Base-by-base conservation (phyloP, 2,797 vertebrate species). In the Parauchenoglanis ngamensis region DNA sequence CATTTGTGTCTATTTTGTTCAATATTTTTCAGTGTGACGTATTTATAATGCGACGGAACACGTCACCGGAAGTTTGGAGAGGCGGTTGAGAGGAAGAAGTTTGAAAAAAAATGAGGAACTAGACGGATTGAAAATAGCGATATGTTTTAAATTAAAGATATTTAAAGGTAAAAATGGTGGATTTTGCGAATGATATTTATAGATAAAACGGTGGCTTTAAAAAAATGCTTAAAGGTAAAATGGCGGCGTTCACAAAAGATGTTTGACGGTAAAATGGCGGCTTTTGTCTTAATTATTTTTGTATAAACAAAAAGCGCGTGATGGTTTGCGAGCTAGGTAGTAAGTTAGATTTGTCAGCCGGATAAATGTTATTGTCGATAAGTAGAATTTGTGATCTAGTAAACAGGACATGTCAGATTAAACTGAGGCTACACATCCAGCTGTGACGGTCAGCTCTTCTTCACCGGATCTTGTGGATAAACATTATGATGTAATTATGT, bases 11-110 rank as follows among this genome's bases (percentile, higher is more conserved):
- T 49, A 52, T 1, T 21, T 65, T 49, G 44, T 23, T 54, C 52
- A 7, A 2, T 1, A 44, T 28, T 35, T 79, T 25, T 46, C 44
- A 13, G 17, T 28, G 57, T 72, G 83, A 84, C 83, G 83, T 59
- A 19, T 73, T n/a, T 8, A 84, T 15, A 3, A 10, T 0, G 2
- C 0, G 65, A 88, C 0, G 68, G 89, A 92, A 7, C 1, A 92
- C 90, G 7, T 94, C 92, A 92, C 92, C 90, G 92, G 93, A 94
- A 93, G 85, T 73, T 44, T 17, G 11, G 17, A 1, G 65, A 70
- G 84, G 91, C 90, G 89, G 91, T 85, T 79, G 59, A n/a, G 8
- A 7, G 54, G 28, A 28, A 21, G 54, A 23, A 0, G 31, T 91
- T 94, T 93, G 80, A 79, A 73, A 72, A 65, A 49, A 49, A 49